These are phyloP conservation scores for Zosterops pallidus DNA, from an alignment of 2,113 vertebrate genomes.

Conservation along the genomic window DNA sequence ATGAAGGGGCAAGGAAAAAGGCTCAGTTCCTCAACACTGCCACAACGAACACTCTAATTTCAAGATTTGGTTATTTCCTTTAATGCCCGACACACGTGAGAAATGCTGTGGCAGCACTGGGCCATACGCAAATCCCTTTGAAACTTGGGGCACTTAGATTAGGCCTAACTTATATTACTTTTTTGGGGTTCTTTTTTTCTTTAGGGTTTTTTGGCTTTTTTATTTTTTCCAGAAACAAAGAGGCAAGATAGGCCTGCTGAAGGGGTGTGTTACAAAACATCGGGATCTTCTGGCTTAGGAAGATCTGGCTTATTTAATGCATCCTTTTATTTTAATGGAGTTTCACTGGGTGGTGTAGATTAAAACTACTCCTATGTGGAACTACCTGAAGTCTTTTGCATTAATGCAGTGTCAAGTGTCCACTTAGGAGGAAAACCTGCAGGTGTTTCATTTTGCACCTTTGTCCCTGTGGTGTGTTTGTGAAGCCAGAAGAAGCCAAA, in stretches of 20 bases:
- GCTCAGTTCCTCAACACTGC: background rate
- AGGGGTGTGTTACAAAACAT: rapidly evolving
- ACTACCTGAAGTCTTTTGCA: background rate
- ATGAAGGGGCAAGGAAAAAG: conserved; percentile 11
- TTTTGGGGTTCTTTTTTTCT: background rate
- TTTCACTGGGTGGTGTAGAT: background rate
- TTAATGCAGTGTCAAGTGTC: background rate
- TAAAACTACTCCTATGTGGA: background rate
- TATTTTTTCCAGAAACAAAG: background rate
- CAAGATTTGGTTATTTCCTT: conserved; percentile 33
- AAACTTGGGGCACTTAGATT: background rate
- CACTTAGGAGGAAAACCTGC: background rate
- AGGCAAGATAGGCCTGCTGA: background rate
- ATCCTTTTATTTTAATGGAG: background rate
- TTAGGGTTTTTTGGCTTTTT: background rate
- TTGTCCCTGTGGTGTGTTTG: background rate
- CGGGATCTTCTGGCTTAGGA: background rate
- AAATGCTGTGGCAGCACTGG: background rate
- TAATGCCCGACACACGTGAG: conserved; percentile 10
- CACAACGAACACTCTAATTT: conserved; percentile 6
- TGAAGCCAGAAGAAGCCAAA: background rate
- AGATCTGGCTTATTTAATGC: background rate
- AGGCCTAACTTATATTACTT: background rate
- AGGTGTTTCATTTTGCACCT: background rate
- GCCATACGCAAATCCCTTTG: background rate